Percentiles rank a stretch among this genome's conserved stretches.
Conservation (phyloP, 2,797 vertebrate genomes). For the Thalassophryne amazonica region DNA sequence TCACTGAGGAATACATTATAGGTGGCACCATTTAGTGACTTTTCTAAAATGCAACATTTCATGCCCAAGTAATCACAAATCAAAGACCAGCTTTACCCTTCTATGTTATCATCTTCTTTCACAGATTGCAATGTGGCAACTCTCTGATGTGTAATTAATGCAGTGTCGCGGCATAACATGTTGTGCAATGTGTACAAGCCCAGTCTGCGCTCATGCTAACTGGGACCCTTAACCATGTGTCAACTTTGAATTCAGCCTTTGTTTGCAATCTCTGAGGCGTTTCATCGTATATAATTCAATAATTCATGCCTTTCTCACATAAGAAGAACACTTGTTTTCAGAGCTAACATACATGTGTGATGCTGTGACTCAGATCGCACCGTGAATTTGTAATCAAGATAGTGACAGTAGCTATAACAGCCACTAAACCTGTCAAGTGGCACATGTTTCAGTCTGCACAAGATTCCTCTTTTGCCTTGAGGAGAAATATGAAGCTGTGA, state of each 20-base stretch:
- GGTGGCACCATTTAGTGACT: slow-evolving; percentile 36
- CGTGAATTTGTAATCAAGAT: background rate
- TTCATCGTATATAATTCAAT: slow-evolving; percentile 5
- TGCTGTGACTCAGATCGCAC: background rate
- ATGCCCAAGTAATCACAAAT: slow-evolving; percentile 25
- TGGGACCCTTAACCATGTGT: background rate
- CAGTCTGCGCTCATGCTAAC: background rate
- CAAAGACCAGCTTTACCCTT: slow-evolving; percentile 16
- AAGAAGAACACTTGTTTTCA: slow-evolving; percentile 4
- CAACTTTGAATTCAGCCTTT: slow-evolving; percentile 7
- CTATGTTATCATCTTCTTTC: slow-evolving; percentile 30
- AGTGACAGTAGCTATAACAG: background rate
- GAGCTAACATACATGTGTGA: background rate
- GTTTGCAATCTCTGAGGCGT: slow-evolving; percentile 8
- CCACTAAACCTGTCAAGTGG: background rate
- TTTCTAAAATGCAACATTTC: slow-evolving; percentile 28
- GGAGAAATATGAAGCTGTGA: slow-evolving; percentile 17
- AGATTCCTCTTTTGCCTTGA: background rate
- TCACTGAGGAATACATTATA: slow-evolving; percentile 58
- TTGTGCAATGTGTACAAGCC: background rate
- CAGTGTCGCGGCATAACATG: slow-evolving; percentile 3
- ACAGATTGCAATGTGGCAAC: slow-evolving; percentile 14
- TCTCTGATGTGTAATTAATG: slow-evolving; percentile 48
- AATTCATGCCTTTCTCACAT: slow-evolving; percentile 4
- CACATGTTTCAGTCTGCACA: slow-evolving; percentile 7